These are phyloP conservation scores for Hypolimnas misippus DNA, from an alignment of 2,888 invertebrate species.

Conservation along the genomic window DNA sequence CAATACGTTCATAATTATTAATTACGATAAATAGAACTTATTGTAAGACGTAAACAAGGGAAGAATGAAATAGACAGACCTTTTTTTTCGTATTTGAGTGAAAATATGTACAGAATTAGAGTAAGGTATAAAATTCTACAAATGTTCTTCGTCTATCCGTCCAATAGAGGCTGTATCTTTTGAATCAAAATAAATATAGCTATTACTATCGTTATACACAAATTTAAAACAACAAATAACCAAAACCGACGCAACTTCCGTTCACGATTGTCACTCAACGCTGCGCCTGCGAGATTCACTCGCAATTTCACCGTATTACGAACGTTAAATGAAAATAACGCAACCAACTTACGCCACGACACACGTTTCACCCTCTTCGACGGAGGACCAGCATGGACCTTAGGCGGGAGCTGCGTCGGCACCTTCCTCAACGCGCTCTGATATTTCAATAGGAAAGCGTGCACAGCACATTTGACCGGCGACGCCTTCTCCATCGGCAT, in stretches of 20 bases:
- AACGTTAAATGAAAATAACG: neutral
- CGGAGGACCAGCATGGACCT: conserved; percentile 67
- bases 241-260: too few species aligned
- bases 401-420: conserved; percentile 71
- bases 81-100: too few species aligned
- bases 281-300: too few species aligned
- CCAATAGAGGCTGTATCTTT: too few species aligned
- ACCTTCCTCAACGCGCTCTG: conserved; percentile 71
- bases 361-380: conserved; percentile 75
- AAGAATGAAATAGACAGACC: neutral
- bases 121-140: too few species aligned
- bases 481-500: conserved; percentile 48
- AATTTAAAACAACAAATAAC: too few species aligned
- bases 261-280: too few species aligned
- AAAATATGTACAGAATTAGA: too few species aligned
- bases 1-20: neutral
- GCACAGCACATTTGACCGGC: conserved; percentile 73
- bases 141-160: too few species aligned
- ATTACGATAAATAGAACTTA: too few species aligned
- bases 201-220: too few species aligned
- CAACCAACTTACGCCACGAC: conserved; percentile 75
- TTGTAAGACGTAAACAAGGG: neutral
- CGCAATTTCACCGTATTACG: neutral
- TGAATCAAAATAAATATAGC: too few species aligned
- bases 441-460: conserved; percentile 69